Evolutionary conservation across 2,797 vertebrate species (phyloP), one percentile per base, ranked within the genome.

Genomic region (Poecilia wingei): DNA sequence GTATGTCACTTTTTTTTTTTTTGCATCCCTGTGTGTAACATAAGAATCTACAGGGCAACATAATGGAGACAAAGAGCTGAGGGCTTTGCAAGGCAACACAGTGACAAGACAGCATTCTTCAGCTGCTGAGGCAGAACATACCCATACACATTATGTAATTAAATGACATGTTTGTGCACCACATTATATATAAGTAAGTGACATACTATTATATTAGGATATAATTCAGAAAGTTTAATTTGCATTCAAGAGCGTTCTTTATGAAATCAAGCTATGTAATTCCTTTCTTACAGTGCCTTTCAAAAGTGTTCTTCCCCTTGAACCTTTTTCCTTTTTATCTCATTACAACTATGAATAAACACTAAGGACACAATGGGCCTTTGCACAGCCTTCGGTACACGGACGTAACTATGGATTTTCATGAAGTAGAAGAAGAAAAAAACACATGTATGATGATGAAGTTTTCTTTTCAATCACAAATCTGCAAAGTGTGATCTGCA

Each of bases 1-100:
- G 66, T 80, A 88, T 84, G 89, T 83, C 73, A 83, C 86, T 84
- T 85, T 41, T 41, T 41, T 41, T 87, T 83, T 57, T 71, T 61
- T 84, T 68, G 55, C 71, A 64, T 82, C 84, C 86, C 72, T 86
- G 39, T 82, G 83, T 55, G 74, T 82, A 84, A 83, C 78, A 80
- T 76, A 49, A 79, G 25, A 82, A 78, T 84, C 75, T 77, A 77
- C 47, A 78, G 71, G 75, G 74, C 74, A 77, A 61, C 69, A 76
- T 68, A 77, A 86, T 78, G 49, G 79, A 72, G 75, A 82, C 31
- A n/a, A 51, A 79, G 70, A 80, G 72, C 41, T 41, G 59, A 77
- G 36, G 64, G 43, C 70, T 74, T 59, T 81, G 43, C 77, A 64
- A 78, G 51, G 74, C 31, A 77, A 80, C 39, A 22, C 13, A 43